phyloP scores from a whole-genome alignment of 2,888 invertebrate species.

The Dyspetes luteomarginatus region DNA sequence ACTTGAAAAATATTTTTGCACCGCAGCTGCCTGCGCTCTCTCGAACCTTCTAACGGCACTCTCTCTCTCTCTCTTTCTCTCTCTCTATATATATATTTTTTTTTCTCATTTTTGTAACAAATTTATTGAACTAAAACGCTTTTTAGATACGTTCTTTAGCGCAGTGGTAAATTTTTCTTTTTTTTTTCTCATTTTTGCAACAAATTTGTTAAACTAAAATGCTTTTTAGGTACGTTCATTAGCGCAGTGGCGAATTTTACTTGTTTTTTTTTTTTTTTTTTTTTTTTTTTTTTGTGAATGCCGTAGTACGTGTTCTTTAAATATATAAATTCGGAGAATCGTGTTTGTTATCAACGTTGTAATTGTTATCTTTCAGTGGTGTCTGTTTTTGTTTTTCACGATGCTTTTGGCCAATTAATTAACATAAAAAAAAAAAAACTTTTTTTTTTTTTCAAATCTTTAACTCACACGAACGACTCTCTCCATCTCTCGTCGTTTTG shows the following conservation, averaged over 20 bases:
- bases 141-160: slow-evolving; percentile 59
- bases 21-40: slow-evolving; percentile 62
- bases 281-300: slow-evolving; percentile 50
- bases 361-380: slow-evolving; percentile 57
- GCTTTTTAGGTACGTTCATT: slow-evolving; percentile 61
- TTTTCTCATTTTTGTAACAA: slow-evolving; percentile 29
- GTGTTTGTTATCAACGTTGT: slow-evolving; percentile 57
- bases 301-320: slow-evolving; percentile 62
- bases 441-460: slow-evolving; percentile 7
- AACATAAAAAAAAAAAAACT: slow-evolving; percentile 8
- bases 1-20: slow-evolving; percentile 52
- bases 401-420: slow-evolving; percentile 48
- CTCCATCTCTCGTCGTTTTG: slow-evolving; percentile 50
- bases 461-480: slow-evolving; percentile 35
- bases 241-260: slow-evolving; percentile 54
- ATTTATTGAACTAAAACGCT: slow-evolving; percentile 51
- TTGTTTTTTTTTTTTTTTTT: slow-evolving; percentile 4
- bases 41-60: slow-evolving; percentile 52
- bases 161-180: slow-evolving; percentile 51
- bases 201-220: slow-evolving; percentile 42
- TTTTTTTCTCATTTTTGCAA: slow-evolving; percentile 12
- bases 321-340: slow-evolving; percentile 43
- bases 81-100: too few relatives aligned
- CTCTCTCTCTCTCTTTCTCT: slow-evolving; percentile 35
- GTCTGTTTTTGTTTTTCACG: slow-evolving; percentile 59